Base-by-base conservation (phyloP, 92 coral and sea anemone genomes). In the Heteractis magnifica region DNA sequence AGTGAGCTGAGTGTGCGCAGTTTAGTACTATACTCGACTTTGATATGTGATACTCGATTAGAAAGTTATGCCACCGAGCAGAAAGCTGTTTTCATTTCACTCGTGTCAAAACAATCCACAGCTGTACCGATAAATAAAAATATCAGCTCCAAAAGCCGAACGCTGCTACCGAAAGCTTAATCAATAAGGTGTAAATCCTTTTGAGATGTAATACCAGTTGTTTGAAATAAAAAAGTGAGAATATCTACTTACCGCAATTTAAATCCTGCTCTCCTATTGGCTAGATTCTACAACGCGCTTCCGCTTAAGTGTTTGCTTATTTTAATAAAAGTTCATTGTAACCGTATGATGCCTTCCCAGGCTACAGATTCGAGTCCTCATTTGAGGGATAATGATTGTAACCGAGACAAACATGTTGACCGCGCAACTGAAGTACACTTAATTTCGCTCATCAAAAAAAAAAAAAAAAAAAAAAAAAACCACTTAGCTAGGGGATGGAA, bases 101-200 rank as follows among this genome's bases (percentile, higher is more conserved):
- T 26, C 73, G 10, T 68, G 73, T 68, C 73, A 68, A 10, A 68
- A 68, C 73, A 68, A 68, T 20, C 73, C 26, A 6, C 73, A 68
- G 73, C 73, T 68, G 73, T 12, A 65, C 20, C 1, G 8, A 65
- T 62, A 62, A 62, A 55, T 55, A 55, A 6, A 62, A 62, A 62
- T 18, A 6, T 12, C 49, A 20, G 73, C 48, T 68, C 15, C 73
- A 34, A 34, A 34, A 34, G 73, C 19, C 44, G 48, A 26, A 23
- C 4, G 4, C 23, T 20, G 73, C 8, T 20, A 20, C 44, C 73
- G 23, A 68, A 26, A 68, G 23, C 48, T 19, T 64, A 8, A 64
- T 64, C 71, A 68, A 26, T 26, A 14, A 68, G 44, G 73, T 68
- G 73, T 26, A 68, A 68, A 68, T 68, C 73, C 73, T 20, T 48